Percentiles rank a stretch among this genome's conserved stretches.
phyloP scores from a whole-genome alignment of 1,140 invertebrate genomes.

The Heliconius congener region DNA sequence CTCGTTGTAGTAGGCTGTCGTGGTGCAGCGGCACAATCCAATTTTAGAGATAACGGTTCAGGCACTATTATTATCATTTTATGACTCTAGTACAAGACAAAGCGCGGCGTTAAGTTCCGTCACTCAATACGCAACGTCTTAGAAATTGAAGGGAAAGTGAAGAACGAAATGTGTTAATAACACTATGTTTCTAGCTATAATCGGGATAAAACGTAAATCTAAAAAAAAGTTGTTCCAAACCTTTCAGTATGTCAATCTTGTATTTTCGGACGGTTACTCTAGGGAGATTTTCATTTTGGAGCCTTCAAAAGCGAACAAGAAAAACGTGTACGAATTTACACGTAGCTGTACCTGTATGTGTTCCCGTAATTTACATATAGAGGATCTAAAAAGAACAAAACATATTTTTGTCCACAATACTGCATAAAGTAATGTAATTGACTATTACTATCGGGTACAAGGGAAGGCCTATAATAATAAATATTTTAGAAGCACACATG shows the following conservation, averaged over 20 bases:
- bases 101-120: too few relatives aligned
- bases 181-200: too few relatives aligned
- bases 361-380: slow-evolving; percentile 28
- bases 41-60: too few relatives aligned
- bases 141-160: too few relatives aligned
- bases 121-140: too few relatives aligned
- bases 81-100: too few relatives aligned
- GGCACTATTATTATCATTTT: too few relatives aligned
- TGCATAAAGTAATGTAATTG: slow-evolving; percentile 32
- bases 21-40: too few relatives aligned
- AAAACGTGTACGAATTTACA: neutral
- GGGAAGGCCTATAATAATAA: slow-evolving; percentile 22
- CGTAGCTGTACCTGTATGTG: neutral
- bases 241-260: slow-evolving; percentile 11
- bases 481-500: slow-evolving; percentile 30
- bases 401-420: slow-evolving; percentile 20
- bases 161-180: too few relatives aligned
- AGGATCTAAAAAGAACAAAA: slow-evolving; percentile 20
- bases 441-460: slow-evolving; percentile 23
- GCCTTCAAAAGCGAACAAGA: neutral
- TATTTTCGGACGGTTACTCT: neutral
- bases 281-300: slow-evolving; percentile 7
- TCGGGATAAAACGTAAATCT: too few relatives aligned
- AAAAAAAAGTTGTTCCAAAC: too few relatives aligned
- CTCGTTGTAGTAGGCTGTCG: too few relatives aligned